Evolutionary conservation across 2,888 invertebrate species (phyloP).

Genomic region (Lobophora halterata): DNA sequence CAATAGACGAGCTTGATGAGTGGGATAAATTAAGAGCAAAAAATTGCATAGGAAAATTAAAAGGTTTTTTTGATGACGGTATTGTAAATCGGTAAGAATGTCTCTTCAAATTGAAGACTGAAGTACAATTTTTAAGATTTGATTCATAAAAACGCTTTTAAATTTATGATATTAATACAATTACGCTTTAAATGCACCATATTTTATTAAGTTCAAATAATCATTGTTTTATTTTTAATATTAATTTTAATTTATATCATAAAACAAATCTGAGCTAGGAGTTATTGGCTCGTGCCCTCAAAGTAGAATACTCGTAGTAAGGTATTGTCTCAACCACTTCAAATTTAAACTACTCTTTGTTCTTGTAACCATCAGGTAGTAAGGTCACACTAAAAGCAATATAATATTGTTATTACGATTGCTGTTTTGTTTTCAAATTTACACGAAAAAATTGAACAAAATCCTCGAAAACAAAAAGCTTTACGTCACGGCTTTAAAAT

Average conservation of each 20-base stretch:
- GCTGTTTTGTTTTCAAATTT: slow-evolving; percentile 43
- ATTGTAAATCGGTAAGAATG: slow-evolving; percentile 7
- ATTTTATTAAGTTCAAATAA: too few relatives aligned
- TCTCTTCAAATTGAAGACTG: too few relatives aligned
- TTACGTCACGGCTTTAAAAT: slow-evolving; percentile 70
- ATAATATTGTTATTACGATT: slow-evolving; percentile 42
- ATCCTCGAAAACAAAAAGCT: slow-evolving; percentile 49
- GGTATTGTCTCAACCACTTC: slow-evolving; percentile 37
- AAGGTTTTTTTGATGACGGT: slow-evolving; percentile 18
- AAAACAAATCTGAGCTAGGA: slow-evolving; percentile 18
- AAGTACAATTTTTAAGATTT: too few relatives aligned
- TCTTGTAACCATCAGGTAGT: slow-evolving; percentile 36
- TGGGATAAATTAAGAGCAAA: slow-evolving; percentile 57
- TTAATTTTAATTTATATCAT: too few relatives aligned
- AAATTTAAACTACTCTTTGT: slow-evolving; percentile 45
- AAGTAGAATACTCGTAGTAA: slow-evolving; percentile 25
- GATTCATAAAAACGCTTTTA: too few relatives aligned
- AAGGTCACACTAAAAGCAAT: slow-evolving; percentile 35
- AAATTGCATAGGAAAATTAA: slow-evolving; percentile 31
- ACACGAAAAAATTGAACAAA: slow-evolving; percentile 40
- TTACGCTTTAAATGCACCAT: too few relatives aligned
- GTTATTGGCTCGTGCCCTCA: slow-evolving; percentile 40
- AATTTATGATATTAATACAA: too few relatives aligned
- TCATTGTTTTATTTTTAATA: too few relatives aligned
- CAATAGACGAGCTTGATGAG: slow-evolving; percentile 67